Conservation (phyloP, 2,797 vertebrate genomes). For the Otus scops region DNA sequence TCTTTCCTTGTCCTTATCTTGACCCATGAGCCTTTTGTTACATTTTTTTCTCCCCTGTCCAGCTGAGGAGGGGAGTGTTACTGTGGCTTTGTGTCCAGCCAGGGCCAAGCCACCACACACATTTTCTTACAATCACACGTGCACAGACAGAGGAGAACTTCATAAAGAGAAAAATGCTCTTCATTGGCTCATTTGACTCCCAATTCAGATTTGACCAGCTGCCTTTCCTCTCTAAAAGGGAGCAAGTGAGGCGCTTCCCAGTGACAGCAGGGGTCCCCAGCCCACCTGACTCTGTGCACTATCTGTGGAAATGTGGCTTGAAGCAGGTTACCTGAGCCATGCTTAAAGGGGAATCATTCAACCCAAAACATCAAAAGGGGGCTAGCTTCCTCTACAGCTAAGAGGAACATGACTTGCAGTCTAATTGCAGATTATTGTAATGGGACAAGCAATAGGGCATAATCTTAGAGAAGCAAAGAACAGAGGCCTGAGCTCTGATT, state of each 20-base stretch:
- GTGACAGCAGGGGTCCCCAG: background rate
- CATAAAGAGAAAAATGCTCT: background rate
- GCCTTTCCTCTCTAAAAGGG: background rate
- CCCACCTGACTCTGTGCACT: background rate
- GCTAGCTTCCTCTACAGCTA: background rate
- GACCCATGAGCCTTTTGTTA: background rate
- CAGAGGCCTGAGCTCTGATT: slow-evolving; percentile 25
- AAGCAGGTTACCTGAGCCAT: background rate
- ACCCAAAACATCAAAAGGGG: slow-evolving; percentile 22
- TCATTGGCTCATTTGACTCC: background rate
- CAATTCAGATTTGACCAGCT: background rate
- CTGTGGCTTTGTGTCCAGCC: background rate
- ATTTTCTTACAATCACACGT: background rate
- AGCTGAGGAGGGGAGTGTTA: background rate
- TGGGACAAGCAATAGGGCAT: background rate
- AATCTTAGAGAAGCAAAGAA: background rate
- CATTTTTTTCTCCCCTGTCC: background rate
- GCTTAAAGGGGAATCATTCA: background rate
- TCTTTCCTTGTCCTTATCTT: background rate
- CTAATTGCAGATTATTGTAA: slow-evolving; percentile 14
- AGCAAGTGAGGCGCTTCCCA: background rate
- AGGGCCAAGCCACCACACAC: accelerated
- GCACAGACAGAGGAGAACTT: background rate
- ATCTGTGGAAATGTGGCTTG: background rate
- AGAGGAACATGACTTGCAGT: slow-evolving; percentile 34